These are phyloP conservation scores for Calliphora vomitoria DNA, from an alignment of 2,888 invertebrate genomes.

Conservation along the genomic window DNA sequence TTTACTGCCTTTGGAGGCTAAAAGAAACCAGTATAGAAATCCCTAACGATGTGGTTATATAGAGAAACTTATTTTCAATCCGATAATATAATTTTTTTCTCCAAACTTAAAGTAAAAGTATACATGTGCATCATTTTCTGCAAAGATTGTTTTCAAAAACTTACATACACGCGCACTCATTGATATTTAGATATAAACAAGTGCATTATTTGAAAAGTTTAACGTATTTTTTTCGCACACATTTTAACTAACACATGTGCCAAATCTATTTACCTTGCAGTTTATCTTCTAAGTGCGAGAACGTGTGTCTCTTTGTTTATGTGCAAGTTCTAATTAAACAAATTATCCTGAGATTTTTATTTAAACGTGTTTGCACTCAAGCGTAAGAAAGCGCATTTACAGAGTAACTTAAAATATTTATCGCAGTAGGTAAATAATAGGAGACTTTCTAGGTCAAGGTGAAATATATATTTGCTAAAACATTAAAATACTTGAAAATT, in stretches of 20 bases:
- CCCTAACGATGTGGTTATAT: too few species aligned
- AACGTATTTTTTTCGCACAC: not conserved
- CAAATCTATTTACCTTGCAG: slow-evolving; percentile 12
- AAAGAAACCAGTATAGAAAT: too few species aligned
- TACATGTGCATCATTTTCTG: too few species aligned
- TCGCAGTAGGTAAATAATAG: too few species aligned
- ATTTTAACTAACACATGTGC: not conserved
- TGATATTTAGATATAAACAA: not conserved
- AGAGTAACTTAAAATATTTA: not conserved
- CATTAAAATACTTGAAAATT: too few species aligned
- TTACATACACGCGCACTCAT: too few species aligned
- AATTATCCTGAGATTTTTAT: slow-evolving; percentile 40
- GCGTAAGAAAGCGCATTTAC: slow-evolving; percentile 1
- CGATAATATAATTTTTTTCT: too few species aligned
- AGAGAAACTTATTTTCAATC: too few species aligned
- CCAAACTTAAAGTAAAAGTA: too few species aligned
- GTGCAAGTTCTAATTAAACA: slow-evolving; percentile 43
- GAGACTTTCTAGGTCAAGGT: not conserved
- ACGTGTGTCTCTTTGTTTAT: not conserved
- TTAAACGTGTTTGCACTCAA: slow-evolving; percentile 40
- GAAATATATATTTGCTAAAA: too few species aligned
- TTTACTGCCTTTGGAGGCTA: too few species aligned
- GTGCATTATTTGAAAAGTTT: not conserved
- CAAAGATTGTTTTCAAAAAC: too few species aligned
- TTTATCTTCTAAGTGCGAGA: not conserved